Percentiles rank a stretch among this genome's conserved stretches.
Conservation (phyloP, 1,140 invertebrate species). For the Bombus ignitus region DNA sequence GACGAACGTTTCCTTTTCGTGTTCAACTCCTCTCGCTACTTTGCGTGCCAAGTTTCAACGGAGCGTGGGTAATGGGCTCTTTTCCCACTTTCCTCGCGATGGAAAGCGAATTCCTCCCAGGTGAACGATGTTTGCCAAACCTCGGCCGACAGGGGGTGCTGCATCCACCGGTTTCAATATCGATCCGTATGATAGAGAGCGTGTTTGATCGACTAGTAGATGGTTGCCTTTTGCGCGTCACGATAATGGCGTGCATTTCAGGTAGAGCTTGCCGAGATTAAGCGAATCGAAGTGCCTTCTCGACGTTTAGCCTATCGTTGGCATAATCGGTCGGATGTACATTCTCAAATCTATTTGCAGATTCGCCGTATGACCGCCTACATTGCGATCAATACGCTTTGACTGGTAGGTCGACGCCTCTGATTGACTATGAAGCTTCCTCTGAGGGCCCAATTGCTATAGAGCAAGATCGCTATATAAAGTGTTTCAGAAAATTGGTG, state of each 20-base stretch:
- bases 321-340: background rate
- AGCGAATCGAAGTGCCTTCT: background rate
- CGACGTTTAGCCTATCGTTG: constrained; percentile 1
- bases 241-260: constrained; percentile 31
- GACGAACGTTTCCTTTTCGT: constrained; percentile 12
- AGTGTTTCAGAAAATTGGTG: too few relatives aligned
- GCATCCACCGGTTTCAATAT: constrained; percentile 39
- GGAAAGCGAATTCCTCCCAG: background rate
- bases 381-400: constrained; percentile 15
- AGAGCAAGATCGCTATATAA: background rate
- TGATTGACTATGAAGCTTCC: background rate
- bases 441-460: background rate
- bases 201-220: background rate
- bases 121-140: constrained; percentile 10
- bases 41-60: constrained; percentile 31
- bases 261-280: background rate
- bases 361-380: background rate
- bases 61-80: constrained; percentile 13
- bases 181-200: constrained; percentile 33
- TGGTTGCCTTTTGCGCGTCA: constrained; percentile 15
- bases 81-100: background rate
- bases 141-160: background rate
- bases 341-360: constrained; percentile 8
- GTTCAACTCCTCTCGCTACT: background rate
- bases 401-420: background rate